Percentiles rank a stretch among this genome's conserved stretches.
Conservation (phyloP, 2,113 vertebrate species). For the Rhagologus leucostigma region DNA sequence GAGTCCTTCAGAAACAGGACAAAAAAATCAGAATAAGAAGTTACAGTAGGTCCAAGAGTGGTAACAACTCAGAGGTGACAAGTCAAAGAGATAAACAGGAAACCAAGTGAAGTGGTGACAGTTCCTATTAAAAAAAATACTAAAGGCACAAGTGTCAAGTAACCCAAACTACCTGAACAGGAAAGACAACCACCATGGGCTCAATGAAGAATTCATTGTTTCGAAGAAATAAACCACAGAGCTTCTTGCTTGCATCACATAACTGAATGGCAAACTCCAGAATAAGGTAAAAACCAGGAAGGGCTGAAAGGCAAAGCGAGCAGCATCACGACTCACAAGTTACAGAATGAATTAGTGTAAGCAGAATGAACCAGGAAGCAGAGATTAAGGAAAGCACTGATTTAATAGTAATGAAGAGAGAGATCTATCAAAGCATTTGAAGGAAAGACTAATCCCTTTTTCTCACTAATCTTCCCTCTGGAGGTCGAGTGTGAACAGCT, state of each 20-base stretch:
- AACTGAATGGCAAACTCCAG: background rate
- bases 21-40: background rate
- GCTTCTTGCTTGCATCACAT: background rate
- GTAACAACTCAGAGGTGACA: background rate
- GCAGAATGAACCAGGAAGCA: background rate
- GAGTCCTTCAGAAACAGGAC: background rate
- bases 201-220: background rate
- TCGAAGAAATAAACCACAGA: background rate
- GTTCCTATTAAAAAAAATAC: background rate
- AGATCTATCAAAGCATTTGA: background rate
- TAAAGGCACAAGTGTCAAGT: background rate
- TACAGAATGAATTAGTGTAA: background rate
- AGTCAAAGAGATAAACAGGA: background rate
- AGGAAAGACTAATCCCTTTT: background rate
- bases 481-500: constrained; percentile 37
- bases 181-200: background rate
- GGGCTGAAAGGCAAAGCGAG: background rate
- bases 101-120: background rate
- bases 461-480: background rate
- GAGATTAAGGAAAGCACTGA: background rate
- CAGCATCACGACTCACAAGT: background rate
- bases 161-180: background rate
- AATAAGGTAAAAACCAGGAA: background rate
- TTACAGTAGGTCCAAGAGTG: background rate
- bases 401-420: background rate